Evolutionary conservation across 1,140 invertebrate species (phyloP), one percentile per base, ranked within the genome.

Genomic region (Nasonia longicornis): DNA sequence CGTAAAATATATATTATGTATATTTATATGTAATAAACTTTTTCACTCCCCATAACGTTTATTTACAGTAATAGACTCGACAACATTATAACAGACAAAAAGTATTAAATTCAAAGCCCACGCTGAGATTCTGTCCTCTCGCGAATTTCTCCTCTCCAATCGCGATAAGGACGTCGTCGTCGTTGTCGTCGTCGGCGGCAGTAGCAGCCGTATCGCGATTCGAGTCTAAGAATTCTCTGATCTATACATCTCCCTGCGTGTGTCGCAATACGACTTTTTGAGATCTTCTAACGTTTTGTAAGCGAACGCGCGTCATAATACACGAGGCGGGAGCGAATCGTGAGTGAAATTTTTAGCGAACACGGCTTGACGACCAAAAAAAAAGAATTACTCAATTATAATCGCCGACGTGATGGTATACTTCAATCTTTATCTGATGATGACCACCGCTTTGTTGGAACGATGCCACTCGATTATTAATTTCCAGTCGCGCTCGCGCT

Each of bases 221-320:
- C 66, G 45, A 76, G 79, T 75, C 45, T 75, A 80, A 80, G 79
- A 81, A 63, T 52, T 78, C 71, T 42, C 76, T 14, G 64, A 76
- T 71, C 45, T 77, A 78, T 79, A 74, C 70, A 78, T 83, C 71
- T 77, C 26, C 26, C 63, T 80, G 74, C 45, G 69, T 71, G 69
- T 71, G 82, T 79, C 78, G 76, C 75, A 83, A 77, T 35, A 35
- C 16, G 74, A 75, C 66, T 79, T 76, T 81, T 81, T 79, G 83
- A 81, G 76, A 81, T 83, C 81, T 58, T 78, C 83, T 81, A 81
- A 71, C 70, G 52, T 77, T 83, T 81, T 69, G 75, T 75, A 76
- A 79, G 74, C 35, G 16, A 3, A n/a, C 69, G 63, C 35, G 71
- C 66, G 80, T 31, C 72, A 20, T 29, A 58, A 80, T 58, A 76